Percentiles rank a stretch among this genome's conserved stretches.
These are phyloP conservation scores for Argya squamiceps DNA, from an alignment of 2,797 vertebrate genomes.

Conservation along the genomic window DNA sequence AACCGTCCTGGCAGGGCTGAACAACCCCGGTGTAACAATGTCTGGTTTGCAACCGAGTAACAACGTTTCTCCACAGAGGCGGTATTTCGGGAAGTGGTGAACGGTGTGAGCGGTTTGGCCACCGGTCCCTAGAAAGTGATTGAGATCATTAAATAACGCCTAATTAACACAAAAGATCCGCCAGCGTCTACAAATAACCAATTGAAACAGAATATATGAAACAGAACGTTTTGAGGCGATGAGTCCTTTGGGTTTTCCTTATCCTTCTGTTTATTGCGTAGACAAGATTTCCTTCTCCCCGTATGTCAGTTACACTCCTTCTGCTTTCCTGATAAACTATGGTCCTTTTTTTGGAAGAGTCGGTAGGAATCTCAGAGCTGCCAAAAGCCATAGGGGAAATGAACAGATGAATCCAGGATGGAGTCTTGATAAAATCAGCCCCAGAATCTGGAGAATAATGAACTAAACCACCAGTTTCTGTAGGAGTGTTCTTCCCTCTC, in stretches of 20 bases:
- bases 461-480: not conserved
- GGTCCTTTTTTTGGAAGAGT: not conserved
- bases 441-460: not conserved
- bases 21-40: rapidly evolving
- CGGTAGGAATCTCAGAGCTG: not conserved
- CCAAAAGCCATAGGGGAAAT: not conserved
- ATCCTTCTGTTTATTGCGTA: not conserved
- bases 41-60: not conserved
- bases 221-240: not conserved
- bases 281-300: not conserved
- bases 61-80: rapidly evolving
- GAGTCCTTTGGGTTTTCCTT: not conserved
- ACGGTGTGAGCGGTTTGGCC: not conserved
- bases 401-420: not conserved
- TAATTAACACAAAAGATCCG: not conserved
- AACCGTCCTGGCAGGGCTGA: rapidly evolving
- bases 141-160: not conserved
- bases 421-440: not conserved
- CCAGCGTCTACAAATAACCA: not conserved
- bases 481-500: not conserved
- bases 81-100: not conserved
- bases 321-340: not conserved
- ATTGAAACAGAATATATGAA: not conserved
- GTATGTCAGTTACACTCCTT: not conserved
- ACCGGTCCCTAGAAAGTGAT: not conserved